These are phyloP conservation scores for Drosophila melanocephala DNA, from an alignment of 2,888 invertebrate species.

Conservation along the genomic window DNA sequence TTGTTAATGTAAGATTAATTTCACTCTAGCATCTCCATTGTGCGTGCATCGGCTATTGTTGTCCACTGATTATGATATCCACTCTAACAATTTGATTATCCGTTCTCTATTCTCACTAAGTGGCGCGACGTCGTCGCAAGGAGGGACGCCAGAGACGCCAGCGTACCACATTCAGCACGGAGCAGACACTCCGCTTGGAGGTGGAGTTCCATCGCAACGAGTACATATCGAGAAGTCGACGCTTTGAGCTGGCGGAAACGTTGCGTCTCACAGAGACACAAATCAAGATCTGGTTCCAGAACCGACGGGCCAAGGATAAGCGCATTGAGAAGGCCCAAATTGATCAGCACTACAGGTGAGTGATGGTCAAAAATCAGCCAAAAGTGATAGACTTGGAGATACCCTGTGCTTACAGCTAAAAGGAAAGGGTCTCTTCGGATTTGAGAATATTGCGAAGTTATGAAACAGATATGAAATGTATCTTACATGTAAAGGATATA, in stretches of 20 bases:
- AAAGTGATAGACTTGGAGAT: not conserved
- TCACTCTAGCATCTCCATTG: conserved; percentile 75
- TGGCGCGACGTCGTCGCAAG: conserved; percentile 93
- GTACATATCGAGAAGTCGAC: conserved; percentile 94
- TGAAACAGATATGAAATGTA: not conserved
- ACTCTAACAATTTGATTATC: conserved; percentile 27
- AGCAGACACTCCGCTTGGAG: conserved; percentile 95
- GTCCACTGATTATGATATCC: conserved; percentile 13
- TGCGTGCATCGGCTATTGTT: conserved; percentile 23
- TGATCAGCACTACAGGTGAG: conserved; percentile 96
- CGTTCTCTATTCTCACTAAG: conserved; percentile 86
- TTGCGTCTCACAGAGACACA: conserved; percentile 91
- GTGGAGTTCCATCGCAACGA: conserved; percentile 96
- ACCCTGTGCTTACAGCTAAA: not conserved
- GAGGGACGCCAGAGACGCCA: conserved; percentile 95
- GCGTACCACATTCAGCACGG: conserved; percentile 97
- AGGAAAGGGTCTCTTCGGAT: not conserved
- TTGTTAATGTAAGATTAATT: conserved; percentile 81
- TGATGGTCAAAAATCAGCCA: not conserved
- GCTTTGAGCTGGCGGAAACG: conserved; percentile 91
- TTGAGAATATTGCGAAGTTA: not conserved
- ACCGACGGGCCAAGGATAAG: conserved; percentile 97
- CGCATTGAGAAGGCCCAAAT: conserved; percentile 97
- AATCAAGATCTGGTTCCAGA: conserved; percentile 97
- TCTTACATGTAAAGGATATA: not conserved